Percentiles rank a stretch among this genome's conserved stretches.
phyloP scores from a whole-genome alignment of 2,797 vertebrate species.

The Coreius guichenoti region DNA sequence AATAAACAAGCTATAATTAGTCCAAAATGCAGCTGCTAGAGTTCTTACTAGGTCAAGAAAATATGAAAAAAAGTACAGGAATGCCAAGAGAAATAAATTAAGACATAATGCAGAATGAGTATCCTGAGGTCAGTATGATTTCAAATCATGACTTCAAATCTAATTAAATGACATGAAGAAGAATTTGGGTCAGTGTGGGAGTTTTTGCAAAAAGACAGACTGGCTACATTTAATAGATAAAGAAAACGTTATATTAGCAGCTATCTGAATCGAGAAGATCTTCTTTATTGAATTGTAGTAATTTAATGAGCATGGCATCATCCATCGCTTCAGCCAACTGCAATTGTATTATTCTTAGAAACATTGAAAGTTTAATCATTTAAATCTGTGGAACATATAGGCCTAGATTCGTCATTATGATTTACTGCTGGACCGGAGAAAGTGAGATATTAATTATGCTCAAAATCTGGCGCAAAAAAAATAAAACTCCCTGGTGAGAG shows the following conservation, averaged over 20 bases:
- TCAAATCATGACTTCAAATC: constrained; percentile 1
- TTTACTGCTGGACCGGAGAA: neutral
- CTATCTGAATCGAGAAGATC: neutral
- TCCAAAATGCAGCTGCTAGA: too few species aligned
- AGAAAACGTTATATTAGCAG: neutral
- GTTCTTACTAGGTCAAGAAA: too few species aligned
- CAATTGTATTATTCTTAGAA: neutral
- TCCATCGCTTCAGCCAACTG: neutral
- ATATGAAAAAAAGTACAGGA: neutral
- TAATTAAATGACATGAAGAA: neutral
- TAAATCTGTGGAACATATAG: neutral
- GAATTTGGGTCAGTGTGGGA: neutral
- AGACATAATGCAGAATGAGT: neutral
- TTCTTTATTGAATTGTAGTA: neutral
- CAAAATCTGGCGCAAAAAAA: neutral
- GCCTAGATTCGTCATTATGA: neutral
- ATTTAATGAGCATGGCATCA: neutral
- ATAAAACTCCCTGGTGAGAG: neutral
- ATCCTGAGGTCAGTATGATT: neutral
- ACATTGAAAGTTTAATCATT: neutral
- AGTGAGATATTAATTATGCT: constrained; percentile 13
- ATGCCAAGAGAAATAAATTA: neutral
- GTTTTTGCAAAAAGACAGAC: neutral
- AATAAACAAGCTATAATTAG: too few species aligned
- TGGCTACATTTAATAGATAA: too few species aligned